Conservation (phyloP, 2,888 invertebrate genomes). For the Andrena praecox region DNA sequence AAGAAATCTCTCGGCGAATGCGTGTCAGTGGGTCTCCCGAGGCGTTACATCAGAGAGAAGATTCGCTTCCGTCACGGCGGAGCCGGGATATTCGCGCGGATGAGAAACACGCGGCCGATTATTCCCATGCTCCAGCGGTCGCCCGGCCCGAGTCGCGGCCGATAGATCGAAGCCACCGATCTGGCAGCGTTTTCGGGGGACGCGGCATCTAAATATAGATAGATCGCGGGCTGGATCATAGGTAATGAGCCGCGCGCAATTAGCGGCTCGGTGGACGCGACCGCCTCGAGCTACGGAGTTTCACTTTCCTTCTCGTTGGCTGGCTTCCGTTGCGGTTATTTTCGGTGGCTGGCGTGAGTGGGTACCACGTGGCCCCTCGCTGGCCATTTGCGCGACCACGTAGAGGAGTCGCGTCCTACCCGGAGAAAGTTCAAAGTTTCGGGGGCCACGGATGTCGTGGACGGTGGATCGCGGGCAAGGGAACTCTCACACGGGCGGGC, state of each 20-base stretch:
- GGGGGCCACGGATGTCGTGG: slow-evolving; percentile 44
- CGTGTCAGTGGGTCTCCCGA: slow-evolving; percentile 79
- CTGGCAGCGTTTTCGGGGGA: neutral
- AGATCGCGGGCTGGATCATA: slow-evolving; percentile 27
- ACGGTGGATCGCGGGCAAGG: slow-evolving; percentile 24
- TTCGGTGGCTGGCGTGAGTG: slow-evolving; percentile 60
- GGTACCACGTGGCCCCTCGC: slow-evolving; percentile 47
- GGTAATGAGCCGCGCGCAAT: slow-evolving; percentile 63
- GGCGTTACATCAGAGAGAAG: slow-evolving; percentile 78
- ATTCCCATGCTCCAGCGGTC: slow-evolving; percentile 58
- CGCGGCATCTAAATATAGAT: slow-evolving; percentile 27
- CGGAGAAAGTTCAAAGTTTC: slow-evolving; percentile 75
- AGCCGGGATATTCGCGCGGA: slow-evolving; percentile 42
- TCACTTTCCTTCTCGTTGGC: slow-evolving; percentile 75
- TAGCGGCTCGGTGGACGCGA: slow-evolving; percentile 46
- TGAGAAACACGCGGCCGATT: slow-evolving; percentile 54
- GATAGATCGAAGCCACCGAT: neutral
- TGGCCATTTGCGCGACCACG: slow-evolving; percentile 13
- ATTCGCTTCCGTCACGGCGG: slow-evolving; percentile 78
- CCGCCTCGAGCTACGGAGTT: slow-evolving; percentile 55
- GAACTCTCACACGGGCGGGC: slow-evolving; percentile 52
- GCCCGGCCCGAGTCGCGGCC: slow-evolving; percentile 21
- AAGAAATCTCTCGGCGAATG: slow-evolving; percentile 64
- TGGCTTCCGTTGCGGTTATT: slow-evolving; percentile 72
- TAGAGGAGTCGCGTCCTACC: slow-evolving; percentile 42